Conservation (phyloP, 2,797 vertebrate species). For the Merluccius polli region DNA sequence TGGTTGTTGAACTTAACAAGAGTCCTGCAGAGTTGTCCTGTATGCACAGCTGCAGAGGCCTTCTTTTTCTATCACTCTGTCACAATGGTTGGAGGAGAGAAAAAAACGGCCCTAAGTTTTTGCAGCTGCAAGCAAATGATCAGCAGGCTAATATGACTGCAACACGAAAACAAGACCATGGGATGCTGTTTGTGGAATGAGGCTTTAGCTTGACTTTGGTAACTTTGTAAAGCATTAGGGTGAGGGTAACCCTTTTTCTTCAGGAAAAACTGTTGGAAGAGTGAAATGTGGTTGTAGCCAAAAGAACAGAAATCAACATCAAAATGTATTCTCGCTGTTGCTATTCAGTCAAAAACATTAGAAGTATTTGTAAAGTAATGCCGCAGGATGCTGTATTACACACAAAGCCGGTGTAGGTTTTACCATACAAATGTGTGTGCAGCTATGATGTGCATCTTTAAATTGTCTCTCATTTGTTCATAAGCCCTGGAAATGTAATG, state of each 20-base stretch:
- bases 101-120: conserved; percentile 51
- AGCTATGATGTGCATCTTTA: conserved; percentile 43
- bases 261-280: neutral
- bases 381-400: conserved; percentile 19
- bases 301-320: too few relatives aligned
- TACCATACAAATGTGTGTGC: conserved; percentile 24
- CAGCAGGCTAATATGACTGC: conserved; percentile 39
- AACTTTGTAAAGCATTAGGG: neutral
- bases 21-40: conserved; percentile 61
- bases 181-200: conserved; percentile 14
- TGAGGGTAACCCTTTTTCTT: too few relatives aligned
- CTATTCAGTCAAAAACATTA: neutral
- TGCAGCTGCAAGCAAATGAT: conserved; percentile 67
- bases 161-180: conserved; percentile 31
- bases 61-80: conserved; percentile 62
- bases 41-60: conserved; percentile 75
- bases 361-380: conserved; percentile 14
- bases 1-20: conserved; percentile 62
- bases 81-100: conserved; percentile 54
- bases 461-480: conserved; percentile 51
- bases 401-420: conserved; percentile 15
- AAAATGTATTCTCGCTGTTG: neutral
- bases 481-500: conserved; percentile 65
- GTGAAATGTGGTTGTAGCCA: too few relatives aligned
- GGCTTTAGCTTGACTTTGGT: neutral